These are phyloP conservation scores for Dasyprocta punctata DNA, from an alignment of 2,113 vertebrate genomes.

Conservation along the genomic window DNA sequence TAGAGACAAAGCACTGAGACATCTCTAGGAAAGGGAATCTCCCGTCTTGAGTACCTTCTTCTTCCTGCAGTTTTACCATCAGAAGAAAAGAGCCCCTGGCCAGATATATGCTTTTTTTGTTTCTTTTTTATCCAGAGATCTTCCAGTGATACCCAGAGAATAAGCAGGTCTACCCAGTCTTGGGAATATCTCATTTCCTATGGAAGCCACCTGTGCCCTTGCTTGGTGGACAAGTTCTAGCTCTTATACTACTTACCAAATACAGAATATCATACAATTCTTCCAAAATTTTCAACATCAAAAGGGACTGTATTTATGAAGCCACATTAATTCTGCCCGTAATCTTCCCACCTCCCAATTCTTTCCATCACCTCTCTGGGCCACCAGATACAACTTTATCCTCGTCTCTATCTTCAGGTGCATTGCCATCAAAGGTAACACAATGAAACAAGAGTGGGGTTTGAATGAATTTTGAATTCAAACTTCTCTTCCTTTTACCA, in stretches of 20 bases:
- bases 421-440: too few species aligned
- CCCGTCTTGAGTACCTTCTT: neutral
- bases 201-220: neutral
- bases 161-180: neutral
- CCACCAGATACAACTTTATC: neutral
- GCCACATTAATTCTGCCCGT: neutral
- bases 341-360: neutral
- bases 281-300: neutral
- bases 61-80: neutral
- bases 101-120: neutral
- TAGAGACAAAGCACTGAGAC: neutral
- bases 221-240: neutral
- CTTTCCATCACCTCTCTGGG: neutral
- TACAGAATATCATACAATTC: neutral
- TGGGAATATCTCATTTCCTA: neutral
- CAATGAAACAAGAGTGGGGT: neutral
- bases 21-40: neutral
- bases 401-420: rapidly evolving
- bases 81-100: neutral
- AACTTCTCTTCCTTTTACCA: neutral
- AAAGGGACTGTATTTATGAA: neutral
- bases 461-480: neutral
- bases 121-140: neutral
- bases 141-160: neutral
- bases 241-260: neutral